These are phyloP conservation scores for Falco concolor DNA, from an alignment of 2,797 vertebrate species.

Conservation along the genomic window DNA sequence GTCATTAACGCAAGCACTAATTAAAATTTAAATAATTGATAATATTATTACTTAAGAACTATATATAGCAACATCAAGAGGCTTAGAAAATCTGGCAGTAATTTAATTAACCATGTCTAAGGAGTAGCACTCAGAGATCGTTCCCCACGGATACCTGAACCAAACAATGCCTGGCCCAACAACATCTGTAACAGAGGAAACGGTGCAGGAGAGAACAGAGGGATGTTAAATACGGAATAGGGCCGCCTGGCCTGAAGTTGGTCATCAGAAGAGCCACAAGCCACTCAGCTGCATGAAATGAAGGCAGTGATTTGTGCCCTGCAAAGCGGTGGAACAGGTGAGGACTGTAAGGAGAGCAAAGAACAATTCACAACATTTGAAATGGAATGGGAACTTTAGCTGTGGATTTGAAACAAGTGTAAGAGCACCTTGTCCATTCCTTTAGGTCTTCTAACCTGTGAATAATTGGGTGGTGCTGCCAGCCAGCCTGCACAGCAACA, in stretches of 20 bases:
- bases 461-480: not conserved
- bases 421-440: not conserved
- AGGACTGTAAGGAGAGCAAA: not conserved
- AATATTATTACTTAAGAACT: constrained; percentile 9
- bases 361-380: not conserved
- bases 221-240: not conserved
- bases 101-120: constrained; percentile 12
- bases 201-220: not conserved
- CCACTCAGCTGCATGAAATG: not conserved
- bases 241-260: not conserved
- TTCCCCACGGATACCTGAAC: not conserved
- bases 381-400: not conserved
- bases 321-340: not conserved
- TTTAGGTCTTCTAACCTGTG: not conserved
- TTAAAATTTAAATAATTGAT: constrained; percentile 53
- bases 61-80: constrained; percentile 1
- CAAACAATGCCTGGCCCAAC: not conserved
- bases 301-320: not conserved
- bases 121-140: not conserved
- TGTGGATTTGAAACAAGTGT: not conserved
- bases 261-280: not conserved
- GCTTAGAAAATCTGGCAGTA: constrained; percentile 4
- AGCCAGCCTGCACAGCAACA: not conserved
- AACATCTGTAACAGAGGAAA: not conserved
- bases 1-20: constrained; percentile 34